Base-by-base conservation (phyloP, 2,113 vertebrate species). In the Ailuropoda melanoleuca region DNA sequence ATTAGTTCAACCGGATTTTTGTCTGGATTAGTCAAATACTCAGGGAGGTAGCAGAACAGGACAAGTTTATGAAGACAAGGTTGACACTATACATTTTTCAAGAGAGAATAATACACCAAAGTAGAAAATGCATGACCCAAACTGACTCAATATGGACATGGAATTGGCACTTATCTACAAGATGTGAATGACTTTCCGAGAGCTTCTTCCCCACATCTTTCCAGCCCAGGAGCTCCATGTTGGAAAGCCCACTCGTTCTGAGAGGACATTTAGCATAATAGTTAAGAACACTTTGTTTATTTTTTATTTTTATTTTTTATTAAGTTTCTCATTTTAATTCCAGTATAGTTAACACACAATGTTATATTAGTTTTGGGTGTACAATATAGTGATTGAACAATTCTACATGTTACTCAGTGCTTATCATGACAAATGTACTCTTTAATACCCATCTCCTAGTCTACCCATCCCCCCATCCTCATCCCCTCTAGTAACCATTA, bases 1-100 rank as follows among this genome's bases (percentile, higher is more conserved):
- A 94, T 83, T 85, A 55, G n/a, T 60, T 92, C 53, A 39, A 17
- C 43, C 31, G 75, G n/a, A 53, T 37, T 94, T 96, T 96, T 92
- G 24, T 97, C 70, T 92, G 58, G 66, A 60, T 88, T 90, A 91
- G 31, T 85, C 56, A 92, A 55, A 95, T 37, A 31, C 19, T 87
- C 24, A 70, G 56, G 31, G 26, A 37, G 58, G 26, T 84, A 53
- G 39, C 19, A 82, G 24, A 77, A 92, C 8, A 83, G 83, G 23
- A 82, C n/a, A 84, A 23, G 24, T 66, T 87, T 84, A 26, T 55
- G 66, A 87, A 88, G 80, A 90, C 17, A 24, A 21, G 23, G 4
- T 64, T 43, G 14, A 60, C 4, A 48, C 7, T 72, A 85, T 4
- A 15, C 23, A 75, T 85, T 86, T 95, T 60, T 58, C 17, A 96